Conservation (phyloP, 1,140 invertebrate genomes). For the Heliconius melpomene region DNA sequence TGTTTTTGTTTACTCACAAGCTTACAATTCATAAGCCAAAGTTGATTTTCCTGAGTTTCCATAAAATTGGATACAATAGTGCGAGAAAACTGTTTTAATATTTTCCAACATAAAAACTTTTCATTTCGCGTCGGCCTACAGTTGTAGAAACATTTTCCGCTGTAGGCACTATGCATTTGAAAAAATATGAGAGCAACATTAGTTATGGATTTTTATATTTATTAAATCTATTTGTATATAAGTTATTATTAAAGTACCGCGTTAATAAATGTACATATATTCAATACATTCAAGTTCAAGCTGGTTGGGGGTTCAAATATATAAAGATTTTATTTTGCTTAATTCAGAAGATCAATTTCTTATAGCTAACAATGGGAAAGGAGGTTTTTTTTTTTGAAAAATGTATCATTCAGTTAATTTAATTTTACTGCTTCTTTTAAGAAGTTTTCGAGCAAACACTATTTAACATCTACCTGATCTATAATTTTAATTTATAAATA, state of each 20-base stretch:
- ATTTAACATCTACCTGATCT: too few relatives aligned
- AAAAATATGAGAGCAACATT: constrained; percentile 3
- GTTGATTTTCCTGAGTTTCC: constrained; percentile 8
- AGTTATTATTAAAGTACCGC: too few relatives aligned
- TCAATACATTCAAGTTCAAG: too few relatives aligned
- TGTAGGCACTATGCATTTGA: constrained; percentile 25
- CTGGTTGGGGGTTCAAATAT: too few relatives aligned
- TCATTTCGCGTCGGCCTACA: constrained; percentile 34
- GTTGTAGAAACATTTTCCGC: constrained; percentile 29
- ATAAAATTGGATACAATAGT: constrained; percentile 36
- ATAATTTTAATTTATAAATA: not conserved
- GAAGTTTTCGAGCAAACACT: too few relatives aligned
- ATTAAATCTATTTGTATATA: not conserved
- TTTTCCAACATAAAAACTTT: constrained; percentile 36
- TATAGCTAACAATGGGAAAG: too few relatives aligned
- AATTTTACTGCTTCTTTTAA: too few relatives aligned
- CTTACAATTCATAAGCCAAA: constrained; percentile 9
- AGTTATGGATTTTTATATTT: constrained; percentile 2
- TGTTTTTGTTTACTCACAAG: not conserved
- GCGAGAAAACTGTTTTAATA: constrained; percentile 36
- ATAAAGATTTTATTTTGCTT: too few relatives aligned
- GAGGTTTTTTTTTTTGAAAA: too few relatives aligned
- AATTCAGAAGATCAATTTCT: too few relatives aligned
- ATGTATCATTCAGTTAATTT: too few relatives aligned
- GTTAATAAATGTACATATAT: too few relatives aligned